Evolutionary conservation across 2,797 vertebrate species (phyloP), one percentile per base, ranked within the genome.

Genomic region (Anniella stebbinsi): DNA sequence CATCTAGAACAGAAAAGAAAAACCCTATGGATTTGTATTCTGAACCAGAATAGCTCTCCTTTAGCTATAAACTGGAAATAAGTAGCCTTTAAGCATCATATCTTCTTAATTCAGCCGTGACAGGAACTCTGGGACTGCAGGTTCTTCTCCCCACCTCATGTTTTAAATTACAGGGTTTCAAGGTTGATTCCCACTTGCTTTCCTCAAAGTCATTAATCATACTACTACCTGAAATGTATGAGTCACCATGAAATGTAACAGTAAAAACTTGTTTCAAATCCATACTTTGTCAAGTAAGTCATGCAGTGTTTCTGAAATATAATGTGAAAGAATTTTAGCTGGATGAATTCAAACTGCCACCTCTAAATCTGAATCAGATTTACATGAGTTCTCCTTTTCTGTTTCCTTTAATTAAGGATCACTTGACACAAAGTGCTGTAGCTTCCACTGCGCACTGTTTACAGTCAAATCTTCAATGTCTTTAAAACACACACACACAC

Each of bases 261-360:
- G 21, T 80, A 89, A 70, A 78, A n/a, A 86, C 23, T 9, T 41
- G 10, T 86, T 89, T 69, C 45, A 86, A 17, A n/a, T 72, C 83
- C 72, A 60, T 17, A n/a, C 11, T 86, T 23, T 80, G 63, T 60
- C 76, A 85, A 1, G 18, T 25, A 60, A 72, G 30, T 17, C 25
- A 78, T 69, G 33, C 38, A 18, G 38, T 80, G 23, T 60, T 88
- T 67, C 72, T 84, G 57, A 38, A 38, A 66, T 66, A 75, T 83
- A 66, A 82, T 8, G 45, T 10, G 12, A 30, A 63, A 51, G 10
- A 21, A 15, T 25, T n/a, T 33, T 69, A 57, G 7, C 25, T 69
- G 54, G 41, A 85, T 23, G 15, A 77, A 23, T 85, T 84, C n/a
- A 60, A 70, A 80, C 33, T 3, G 21, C 36, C 4, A 38, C 38